These are phyloP conservation scores for Ginglymostoma cirratum DNA, from an alignment of 2,113 vertebrate species.

Conservation along the genomic window DNA sequence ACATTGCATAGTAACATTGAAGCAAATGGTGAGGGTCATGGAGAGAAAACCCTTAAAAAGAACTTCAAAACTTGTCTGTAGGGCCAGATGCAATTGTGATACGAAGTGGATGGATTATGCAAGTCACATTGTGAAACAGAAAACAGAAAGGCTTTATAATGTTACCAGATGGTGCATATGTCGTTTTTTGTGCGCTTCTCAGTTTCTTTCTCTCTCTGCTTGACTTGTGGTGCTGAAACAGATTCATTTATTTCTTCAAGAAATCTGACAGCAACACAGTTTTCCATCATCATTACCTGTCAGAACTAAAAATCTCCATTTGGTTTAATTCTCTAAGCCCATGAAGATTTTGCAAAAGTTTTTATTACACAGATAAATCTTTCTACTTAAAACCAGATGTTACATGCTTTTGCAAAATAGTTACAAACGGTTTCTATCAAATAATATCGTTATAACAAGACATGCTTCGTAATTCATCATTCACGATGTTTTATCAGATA, in stretches of 20 bases:
- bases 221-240: slow-evolving; percentile 10
- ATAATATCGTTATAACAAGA: not conserved
- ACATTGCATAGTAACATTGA: not conserved
- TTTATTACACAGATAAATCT: not conserved
- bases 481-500: not conserved
- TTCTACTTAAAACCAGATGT: not conserved
- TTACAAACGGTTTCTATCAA: not conserved
- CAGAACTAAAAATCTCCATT: slow-evolving; percentile 8
- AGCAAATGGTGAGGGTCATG: not conserved
- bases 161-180: slow-evolving; percentile 17
- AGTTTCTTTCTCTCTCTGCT: not conserved
- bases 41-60: not conserved
- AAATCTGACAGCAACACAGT: not conserved
- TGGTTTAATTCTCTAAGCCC: not conserved
- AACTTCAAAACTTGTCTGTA: not conserved
- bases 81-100: not conserved
- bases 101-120: not conserved
- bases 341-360: not conserved
- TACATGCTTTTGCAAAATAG: not conserved
- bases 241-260: slow-evolving; percentile 12
- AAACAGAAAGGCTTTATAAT: not conserved
- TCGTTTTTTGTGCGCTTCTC: not conserved
- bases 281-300: slow-evolving; percentile 21
- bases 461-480: not conserved
- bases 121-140: not conserved